phyloP scores from a whole-genome alignment of 2,888 invertebrate species.

The Acrobasis repandana region DNA sequence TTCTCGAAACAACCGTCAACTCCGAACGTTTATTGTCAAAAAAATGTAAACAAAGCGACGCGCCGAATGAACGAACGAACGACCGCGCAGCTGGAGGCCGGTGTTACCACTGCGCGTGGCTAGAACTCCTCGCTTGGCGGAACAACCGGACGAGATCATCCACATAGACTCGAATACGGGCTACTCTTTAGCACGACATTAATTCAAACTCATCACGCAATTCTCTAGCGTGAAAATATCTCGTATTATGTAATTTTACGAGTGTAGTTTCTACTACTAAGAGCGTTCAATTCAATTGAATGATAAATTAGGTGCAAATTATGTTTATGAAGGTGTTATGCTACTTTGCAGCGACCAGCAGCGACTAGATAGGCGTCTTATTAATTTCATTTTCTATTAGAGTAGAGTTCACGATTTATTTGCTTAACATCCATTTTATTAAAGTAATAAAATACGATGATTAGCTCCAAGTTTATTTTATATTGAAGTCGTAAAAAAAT shows the following conservation, averaged over 20 bases:
- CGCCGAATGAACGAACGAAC: constrained; percentile 56
- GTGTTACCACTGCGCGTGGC: constrained; percentile 74
- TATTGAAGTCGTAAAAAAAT: no score
- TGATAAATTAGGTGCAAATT: constrained; percentile 8
- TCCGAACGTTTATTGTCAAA: constrained; percentile 58
- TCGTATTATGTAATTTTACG: constrained; percentile 38
- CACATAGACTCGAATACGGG: constrained; percentile 11
- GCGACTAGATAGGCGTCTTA: no score
- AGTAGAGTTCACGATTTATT: no score
- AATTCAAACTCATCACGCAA: constrained; percentile 36
- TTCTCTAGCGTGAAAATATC: constrained; percentile 36
- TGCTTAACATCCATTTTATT: no score
- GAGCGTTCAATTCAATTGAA: constrained; percentile 1
- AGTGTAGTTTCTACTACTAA: constrained; percentile 30
- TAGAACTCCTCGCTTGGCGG: constrained; percentile 53
- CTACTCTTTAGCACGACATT: constrained; percentile 11
- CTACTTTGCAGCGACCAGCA: no score
- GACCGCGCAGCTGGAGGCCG: constrained; percentile 65
- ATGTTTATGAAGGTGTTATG: no score
- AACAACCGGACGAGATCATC: constrained; percentile 43
- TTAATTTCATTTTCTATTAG: no score
- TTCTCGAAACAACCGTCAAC: constrained; percentile 42
- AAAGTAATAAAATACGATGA: no score
- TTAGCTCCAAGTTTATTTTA: no score
- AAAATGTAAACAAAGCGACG: constrained; percentile 75